phyloP scores from a whole-genome alignment of 2,113 vertebrate genomes.

The Marmota flaviventris region DNA sequence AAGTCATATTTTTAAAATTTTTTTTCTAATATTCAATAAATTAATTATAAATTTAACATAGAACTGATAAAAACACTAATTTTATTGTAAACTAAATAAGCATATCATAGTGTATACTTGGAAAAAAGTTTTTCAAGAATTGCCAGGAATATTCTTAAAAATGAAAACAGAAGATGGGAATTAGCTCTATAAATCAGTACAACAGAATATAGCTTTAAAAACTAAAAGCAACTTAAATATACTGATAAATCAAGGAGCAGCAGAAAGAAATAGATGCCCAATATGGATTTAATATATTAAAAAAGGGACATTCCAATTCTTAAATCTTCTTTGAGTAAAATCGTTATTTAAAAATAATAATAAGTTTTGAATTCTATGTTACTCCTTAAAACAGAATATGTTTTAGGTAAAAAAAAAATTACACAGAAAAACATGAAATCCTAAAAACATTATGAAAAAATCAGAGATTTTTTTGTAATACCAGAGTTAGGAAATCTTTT shows the following conservation, averaged over 20 bases:
- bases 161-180: background rate
- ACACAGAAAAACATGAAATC: background rate
- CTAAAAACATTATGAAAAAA: background rate
- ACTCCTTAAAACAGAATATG: background rate
- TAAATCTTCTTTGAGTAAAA: background rate
- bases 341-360: background rate
- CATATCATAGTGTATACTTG: background rate
- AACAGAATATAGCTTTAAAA: conserved; percentile 2
- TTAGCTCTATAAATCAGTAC: background rate
- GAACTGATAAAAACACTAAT: background rate
- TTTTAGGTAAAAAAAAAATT: background rate
- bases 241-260: background rate
- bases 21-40: too few relatives aligned
- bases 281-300: background rate
- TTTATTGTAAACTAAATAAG: background rate
- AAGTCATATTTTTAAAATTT: background rate
- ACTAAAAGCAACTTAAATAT: background rate
- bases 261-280: background rate
- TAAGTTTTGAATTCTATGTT: background rate
- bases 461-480: background rate
- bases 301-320: background rate
- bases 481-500: background rate
- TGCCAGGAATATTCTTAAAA: background rate
- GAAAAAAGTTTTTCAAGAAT: background rate
- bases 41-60: background rate